Conservation (phyloP, 1,140 invertebrate genomes). For the Onthophagus taurus region DNA sequence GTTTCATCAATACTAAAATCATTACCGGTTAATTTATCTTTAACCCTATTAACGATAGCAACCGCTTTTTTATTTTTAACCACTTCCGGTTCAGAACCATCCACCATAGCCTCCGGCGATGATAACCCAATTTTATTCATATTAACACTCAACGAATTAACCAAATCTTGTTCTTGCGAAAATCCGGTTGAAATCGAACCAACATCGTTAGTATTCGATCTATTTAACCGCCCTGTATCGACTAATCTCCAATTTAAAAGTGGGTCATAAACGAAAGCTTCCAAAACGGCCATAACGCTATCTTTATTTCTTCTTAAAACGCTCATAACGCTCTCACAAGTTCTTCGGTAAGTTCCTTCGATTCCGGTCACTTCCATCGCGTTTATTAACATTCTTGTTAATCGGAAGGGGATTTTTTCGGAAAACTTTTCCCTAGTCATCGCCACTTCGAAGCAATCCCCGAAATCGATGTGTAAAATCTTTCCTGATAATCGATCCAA, state of each 20-base stretch:
- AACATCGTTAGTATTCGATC: conserved; percentile 31
- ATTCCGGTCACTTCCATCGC: conserved; percentile 94
- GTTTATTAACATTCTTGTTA: conserved; percentile 98
- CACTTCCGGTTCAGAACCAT: conserved; percentile 59
- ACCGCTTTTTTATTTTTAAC: conserved; percentile 84
- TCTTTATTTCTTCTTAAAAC: conserved; percentile 94
- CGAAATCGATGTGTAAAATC: conserved; percentile 99
- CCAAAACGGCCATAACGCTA: conserved; percentile 96
- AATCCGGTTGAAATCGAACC: conserved; percentile 29
- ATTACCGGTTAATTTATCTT: conserved; percentile 86
- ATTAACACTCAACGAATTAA: conserved; percentile 44
- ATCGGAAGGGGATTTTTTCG: conserved; percentile 97
- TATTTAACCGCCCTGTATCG: conserved; percentile 55
- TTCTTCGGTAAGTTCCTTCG: conserved; percentile 79
- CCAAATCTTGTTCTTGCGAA: conserved; percentile 39
- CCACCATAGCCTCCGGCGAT: conserved; percentile 33
- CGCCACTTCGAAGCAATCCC: conserved; percentile 99
- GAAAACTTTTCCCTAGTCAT: conserved; percentile 99
- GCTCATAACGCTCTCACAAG: conserved; percentile 96
- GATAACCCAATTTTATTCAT: conserved; percentile 37
- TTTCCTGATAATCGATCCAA: conserved; percentile 95
- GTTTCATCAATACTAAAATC: conserved; percentile 79
- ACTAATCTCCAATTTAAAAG: conserved; percentile 97
- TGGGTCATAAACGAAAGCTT: conserved; percentile 99
- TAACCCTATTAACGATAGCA: conserved; percentile 79